Evolutionary conservation across 2,113 vertebrate species (phyloP).

Genomic region (Ciconia boyciana): DNA sequence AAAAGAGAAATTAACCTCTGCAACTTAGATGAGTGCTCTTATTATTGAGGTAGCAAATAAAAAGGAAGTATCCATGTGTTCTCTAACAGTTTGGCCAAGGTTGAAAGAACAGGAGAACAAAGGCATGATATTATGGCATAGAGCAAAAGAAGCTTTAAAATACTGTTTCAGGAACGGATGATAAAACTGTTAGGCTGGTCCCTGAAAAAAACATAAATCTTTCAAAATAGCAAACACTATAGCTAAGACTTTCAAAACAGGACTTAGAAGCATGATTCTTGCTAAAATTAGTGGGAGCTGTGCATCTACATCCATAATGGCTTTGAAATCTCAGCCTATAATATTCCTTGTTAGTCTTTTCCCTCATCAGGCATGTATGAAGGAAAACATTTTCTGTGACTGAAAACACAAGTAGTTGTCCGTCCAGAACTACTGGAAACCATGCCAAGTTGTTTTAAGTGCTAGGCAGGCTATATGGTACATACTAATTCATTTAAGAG

Average conservation of each 20-base stretch:
- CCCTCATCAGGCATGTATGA: not conserved
- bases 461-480: not conserved
- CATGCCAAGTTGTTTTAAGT: not conserved
- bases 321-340: not conserved
- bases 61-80: not conserved
- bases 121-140: not conserved
- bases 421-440: not conserved
- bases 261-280: not conserved
- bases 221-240: not conserved
- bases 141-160: not conserved
- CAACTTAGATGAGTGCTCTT: not conserved
- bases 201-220: not conserved
- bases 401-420: not conserved
- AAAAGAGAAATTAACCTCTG: not conserved
- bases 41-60: not conserved
- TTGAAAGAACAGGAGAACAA: slow-evolving; percentile 34
- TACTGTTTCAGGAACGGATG: not conserved
- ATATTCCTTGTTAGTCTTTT: not conserved
- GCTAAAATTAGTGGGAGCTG: not conserved
- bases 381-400: not conserved
- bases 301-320: not conserved
- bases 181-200: not conserved
- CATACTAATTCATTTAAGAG: slow-evolving; percentile 4
- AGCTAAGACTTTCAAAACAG: not conserved
- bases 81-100: not conserved